Conservation (phyloP, 2,113 vertebrate genomes). For the Colaptes auratus region DNA sequence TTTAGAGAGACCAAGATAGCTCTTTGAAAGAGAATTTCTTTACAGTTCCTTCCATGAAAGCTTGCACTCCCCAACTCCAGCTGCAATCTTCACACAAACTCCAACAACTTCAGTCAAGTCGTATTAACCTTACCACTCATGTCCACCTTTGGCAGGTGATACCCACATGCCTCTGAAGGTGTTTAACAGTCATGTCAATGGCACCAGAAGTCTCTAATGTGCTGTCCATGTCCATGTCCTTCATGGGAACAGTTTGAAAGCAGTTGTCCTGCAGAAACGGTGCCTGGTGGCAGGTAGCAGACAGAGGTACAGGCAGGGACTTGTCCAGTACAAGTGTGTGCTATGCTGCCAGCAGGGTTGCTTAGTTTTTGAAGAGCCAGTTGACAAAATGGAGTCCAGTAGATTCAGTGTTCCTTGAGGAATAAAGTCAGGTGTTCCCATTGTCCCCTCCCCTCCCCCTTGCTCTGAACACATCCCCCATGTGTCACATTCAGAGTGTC, state of each 20-base stretch:
- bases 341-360: conserved; percentile 5
- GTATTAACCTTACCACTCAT: not conserved
- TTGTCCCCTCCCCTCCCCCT: conserved; percentile 28
- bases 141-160: not conserved
- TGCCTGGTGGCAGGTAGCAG: conserved; percentile 7
- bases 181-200: not conserved
- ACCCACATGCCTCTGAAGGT: not conserved
- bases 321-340: not conserved
- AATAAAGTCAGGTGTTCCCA: conserved; percentile 16
- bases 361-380: conserved; percentile 10
- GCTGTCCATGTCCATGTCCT: not conserved
- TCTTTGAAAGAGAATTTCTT: conserved; percentile 28
- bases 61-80: not conserved
- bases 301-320: not conserved
- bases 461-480: not conserved
- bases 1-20: conserved; percentile 30
- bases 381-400: conserved; percentile 29
- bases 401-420: conserved; percentile 47
- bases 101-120: not conserved
- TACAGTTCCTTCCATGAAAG: conserved; percentile 10
- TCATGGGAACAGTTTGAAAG: conserved; percentile 18
- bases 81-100: conserved; percentile 14
- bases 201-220: not conserved
- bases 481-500: conserved; percentile 71
- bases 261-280: not conserved